phyloP scores from a whole-genome alignment of 2,888 invertebrate genomes.

The Deilephila porcellus region DNA sequence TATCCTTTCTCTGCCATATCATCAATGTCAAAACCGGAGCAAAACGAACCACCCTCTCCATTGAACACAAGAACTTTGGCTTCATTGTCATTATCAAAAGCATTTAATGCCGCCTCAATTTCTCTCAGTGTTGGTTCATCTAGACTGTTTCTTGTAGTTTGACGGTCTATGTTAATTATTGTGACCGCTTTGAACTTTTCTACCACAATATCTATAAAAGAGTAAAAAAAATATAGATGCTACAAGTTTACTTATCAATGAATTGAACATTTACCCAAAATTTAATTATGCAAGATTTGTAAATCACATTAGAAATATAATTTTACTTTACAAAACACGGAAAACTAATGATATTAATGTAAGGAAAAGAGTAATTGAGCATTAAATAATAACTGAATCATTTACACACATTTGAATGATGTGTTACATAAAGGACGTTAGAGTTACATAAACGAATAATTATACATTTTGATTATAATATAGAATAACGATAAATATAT shows the following conservation, averaged over 20 bases:
- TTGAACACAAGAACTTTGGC: slow-evolving; percentile 91
- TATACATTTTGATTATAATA: too few relatives aligned
- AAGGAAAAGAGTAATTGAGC: too few relatives aligned
- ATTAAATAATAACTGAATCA: too few relatives aligned
- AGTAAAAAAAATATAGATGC: too few relatives aligned
- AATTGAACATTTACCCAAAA: background rate
- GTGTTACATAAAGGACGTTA: too few relatives aligned
- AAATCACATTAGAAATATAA: background rate
- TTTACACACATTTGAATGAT: too few relatives aligned
- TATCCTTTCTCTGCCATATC: slow-evolving; percentile 86
- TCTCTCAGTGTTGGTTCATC: slow-evolving; percentile 88
- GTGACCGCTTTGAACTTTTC: slow-evolving; percentile 88
- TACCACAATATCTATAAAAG: slow-evolving; percentile 71
- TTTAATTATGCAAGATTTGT: background rate
- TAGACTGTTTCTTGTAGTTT: slow-evolving; percentile 92
- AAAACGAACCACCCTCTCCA: slow-evolving; percentile 97
- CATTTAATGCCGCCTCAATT: slow-evolving; percentile 88
- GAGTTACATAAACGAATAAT: too few relatives aligned
- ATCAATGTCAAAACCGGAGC: slow-evolving; percentile 95
- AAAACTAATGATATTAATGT: too few relatives aligned
- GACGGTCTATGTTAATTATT: slow-evolving; percentile 94
- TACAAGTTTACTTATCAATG: too few relatives aligned
- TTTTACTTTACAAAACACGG: too few relatives aligned
- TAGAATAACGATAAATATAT: background rate
- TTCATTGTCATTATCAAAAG: slow-evolving; percentile 91